Evolutionary conservation across 2,797 vertebrate genomes (phyloP), one percentile per base, ranked within the genome.

Genomic region (Takifugu rubripes): DNA sequence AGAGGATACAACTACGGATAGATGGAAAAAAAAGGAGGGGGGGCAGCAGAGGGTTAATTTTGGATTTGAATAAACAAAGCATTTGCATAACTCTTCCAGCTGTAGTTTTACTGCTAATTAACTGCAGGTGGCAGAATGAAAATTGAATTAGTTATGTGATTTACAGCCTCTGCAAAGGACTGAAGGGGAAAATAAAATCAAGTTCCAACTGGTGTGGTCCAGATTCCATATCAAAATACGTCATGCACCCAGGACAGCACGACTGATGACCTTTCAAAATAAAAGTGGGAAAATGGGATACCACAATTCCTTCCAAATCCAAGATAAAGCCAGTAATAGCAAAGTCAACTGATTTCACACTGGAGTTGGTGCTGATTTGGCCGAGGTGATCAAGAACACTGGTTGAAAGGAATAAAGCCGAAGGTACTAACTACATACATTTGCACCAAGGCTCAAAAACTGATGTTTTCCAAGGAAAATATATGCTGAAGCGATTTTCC

Each of bases 1-100:
- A 17, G 51, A 25, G 52, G 73, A 64, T 70, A 75, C 76, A 77
- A 67, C 70, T 63, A 81, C 67, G 83, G 78, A 84, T 64, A 77
- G 69, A 67, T 60, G 52, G 59, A 60, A 49, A 14, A 8, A 48
- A n/a, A 47, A 26, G 62, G 31, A 8, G 21, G 31, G 46, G 49
- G 61, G 54, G 51, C 46, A 14, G 27, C 24, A 36, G 1, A 40
- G 58, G 59, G 66, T 62, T 61, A 59, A 64, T 40, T 12, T 46
- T 47, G 47, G 49, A 25, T 57, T 64, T 25, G 33, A 1, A 4
- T 59, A 57, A 66, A 59, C 10, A 50, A 66, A 66, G 44, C 16
- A 31, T 24, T 46, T 53, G 12, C 1, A 0, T 42, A 48, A 52
- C 29, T 25, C 2, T 0, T 24, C 40, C 8, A 21, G 45, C 31